phyloP scores from a whole-genome alignment of 2,113 vertebrate genomes.

The Hystrix brachyura region DNA sequence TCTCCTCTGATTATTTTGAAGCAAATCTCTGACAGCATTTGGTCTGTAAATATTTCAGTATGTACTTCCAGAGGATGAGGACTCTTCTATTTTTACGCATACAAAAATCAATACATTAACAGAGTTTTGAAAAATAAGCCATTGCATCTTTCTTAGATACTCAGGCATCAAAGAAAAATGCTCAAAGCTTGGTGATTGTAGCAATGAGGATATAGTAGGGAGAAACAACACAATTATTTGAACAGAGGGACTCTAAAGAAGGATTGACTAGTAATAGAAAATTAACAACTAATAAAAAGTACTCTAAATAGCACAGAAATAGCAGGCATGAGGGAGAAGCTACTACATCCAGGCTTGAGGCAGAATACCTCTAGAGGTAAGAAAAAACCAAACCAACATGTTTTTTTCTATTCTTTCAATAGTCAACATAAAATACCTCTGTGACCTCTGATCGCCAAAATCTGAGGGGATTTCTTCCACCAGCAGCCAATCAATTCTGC shows the following conservation, averaged over 20 bases:
- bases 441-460: neutral
- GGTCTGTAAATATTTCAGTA: slow-evolving; percentile 5
- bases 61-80: neutral
- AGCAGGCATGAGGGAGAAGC: neutral
- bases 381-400: neutral
- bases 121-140: neutral
- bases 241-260: neutral
- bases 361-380: neutral
- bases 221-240: neutral
- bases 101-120: neutral
- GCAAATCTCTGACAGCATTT: neutral
- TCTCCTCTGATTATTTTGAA: neutral
- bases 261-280: neutral
- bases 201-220: neutral
- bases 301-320: neutral
- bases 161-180: neutral
- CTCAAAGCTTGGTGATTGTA: neutral
- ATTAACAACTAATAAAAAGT: neutral
- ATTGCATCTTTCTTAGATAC: neutral
- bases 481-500: neutral
- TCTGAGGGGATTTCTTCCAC: neutral
- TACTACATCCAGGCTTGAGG: neutral
- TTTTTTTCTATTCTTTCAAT: neutral
- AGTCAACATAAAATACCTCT: neutral
- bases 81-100: neutral